Evolutionary conservation across 2,797 vertebrate species (phyloP).

Genomic region (Spinus pinus): DNA sequence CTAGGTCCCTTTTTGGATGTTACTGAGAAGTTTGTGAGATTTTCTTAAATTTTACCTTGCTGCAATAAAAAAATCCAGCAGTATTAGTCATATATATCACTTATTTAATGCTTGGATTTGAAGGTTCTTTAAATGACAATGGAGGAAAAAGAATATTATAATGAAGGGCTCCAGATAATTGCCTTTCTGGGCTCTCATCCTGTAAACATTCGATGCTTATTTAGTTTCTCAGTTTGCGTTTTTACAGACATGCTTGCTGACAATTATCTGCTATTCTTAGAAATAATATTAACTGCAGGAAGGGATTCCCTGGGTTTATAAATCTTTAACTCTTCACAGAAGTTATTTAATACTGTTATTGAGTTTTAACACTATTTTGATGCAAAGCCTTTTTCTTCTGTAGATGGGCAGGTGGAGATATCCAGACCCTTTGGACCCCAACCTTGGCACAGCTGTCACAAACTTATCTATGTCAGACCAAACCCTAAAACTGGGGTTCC

Average conservation of each 20-base stretch:
- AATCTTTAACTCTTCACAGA: not conserved
- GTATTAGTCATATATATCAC: accelerated
- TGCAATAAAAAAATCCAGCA: not conserved
- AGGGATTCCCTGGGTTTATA: not conserved
- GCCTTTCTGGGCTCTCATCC: not conserved
- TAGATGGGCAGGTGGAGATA: slow-evolving; percentile 84
- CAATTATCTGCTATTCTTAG: not conserved
- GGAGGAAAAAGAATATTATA: not conserved
- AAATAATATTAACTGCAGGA: not conserved
- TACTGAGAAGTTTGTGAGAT: not conserved
- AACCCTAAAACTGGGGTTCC: slow-evolving; percentile 85
- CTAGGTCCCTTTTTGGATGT: not conserved
- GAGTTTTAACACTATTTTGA: not conserved
- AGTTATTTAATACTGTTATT: not conserved
- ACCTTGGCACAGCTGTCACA: slow-evolving; percentile 87
- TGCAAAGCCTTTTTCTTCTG: not conserved
- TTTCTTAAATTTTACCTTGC: not conserved
- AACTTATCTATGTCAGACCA: slow-evolving; percentile 84
- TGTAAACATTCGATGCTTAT: not conserved
- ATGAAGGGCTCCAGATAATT: not conserved
- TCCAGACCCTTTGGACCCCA: slow-evolving; percentile 82
- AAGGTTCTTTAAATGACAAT: not conserved
- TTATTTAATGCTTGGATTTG: not conserved
- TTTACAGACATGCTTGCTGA: not conserved
- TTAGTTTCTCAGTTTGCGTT: not conserved